These are phyloP conservation scores for Epinephelus moara DNA, from an alignment of 2,113 vertebrate species.

Conservation along the genomic window DNA sequence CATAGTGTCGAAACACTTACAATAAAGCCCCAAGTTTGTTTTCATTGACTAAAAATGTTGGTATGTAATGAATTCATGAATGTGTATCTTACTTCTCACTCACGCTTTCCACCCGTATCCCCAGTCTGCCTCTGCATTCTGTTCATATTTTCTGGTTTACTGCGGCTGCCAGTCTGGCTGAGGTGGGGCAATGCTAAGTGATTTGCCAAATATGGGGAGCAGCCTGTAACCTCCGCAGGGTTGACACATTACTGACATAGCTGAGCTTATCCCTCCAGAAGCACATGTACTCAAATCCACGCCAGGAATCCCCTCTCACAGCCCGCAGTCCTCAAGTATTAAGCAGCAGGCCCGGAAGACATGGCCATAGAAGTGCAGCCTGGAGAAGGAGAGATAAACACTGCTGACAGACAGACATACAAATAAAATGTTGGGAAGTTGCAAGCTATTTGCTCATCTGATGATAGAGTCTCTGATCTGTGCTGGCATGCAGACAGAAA, in stretches of 20 bases:
- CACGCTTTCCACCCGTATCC: conserved; percentile 10
- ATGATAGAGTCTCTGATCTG: conserved; percentile 6
- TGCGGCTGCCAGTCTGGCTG: conserved; percentile 55
- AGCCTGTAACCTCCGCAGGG: conserved; percentile 68
- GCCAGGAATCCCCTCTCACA: conserved; percentile 72
- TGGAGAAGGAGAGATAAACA: conserved; percentile 20
- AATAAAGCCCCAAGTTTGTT: background rate
- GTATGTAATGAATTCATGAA: conserved; percentile 58
- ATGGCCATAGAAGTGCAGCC: conserved; percentile 44
- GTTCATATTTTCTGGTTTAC: conserved; percentile 67
- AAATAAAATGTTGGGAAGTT: conserved; percentile 34
- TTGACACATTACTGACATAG: conserved; percentile 79
- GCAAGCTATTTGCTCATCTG: conserved; percentile 22
- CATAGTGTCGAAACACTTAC: background rate
- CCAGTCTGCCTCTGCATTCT: conserved; percentile 60
- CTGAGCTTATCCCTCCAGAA: conserved; percentile 76
- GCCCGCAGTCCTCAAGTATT: conserved; percentile 33
- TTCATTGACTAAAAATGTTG: background rate
- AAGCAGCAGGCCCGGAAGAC: conserved; percentile 52
- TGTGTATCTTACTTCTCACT: conserved; percentile 23
- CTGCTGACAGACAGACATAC: conserved; percentile 26
- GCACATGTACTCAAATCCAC: conserved; percentile 72
- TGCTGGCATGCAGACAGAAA: conserved; percentile 48
- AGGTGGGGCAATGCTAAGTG: conserved; percentile 68
- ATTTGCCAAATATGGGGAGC: conserved; percentile 81